These are phyloP conservation scores for Drosophila serrata DNA, from an alignment of 1,140 invertebrate genomes.

Conservation along the genomic window DNA sequence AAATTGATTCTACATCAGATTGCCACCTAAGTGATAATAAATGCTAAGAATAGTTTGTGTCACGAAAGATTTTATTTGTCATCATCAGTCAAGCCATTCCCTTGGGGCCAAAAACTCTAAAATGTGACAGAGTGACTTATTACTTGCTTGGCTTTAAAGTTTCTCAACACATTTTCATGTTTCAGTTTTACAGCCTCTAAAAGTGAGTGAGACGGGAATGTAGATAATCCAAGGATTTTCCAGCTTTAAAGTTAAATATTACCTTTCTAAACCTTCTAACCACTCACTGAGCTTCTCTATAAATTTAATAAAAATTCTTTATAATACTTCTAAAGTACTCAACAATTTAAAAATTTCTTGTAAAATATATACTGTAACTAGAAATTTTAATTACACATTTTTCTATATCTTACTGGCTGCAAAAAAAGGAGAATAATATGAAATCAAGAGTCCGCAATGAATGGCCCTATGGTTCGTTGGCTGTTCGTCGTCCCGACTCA, in stretches of 20 bases:
- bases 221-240: neutral
- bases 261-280: neutral
- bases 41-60: conserved; percentile 4
- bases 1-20: conserved; percentile 24
- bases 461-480: conserved; percentile 33
- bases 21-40: conserved; percentile 12
- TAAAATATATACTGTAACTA: conserved; percentile 10
- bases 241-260: neutral
- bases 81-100: neutral
- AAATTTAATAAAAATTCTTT: neutral
- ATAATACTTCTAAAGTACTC: fast-evolving
- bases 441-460: conserved; percentile 67
- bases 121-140: neutral
- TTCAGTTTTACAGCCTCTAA: neutral
- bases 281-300: neutral
- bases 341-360: neutral
- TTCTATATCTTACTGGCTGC: conserved; percentile 28
- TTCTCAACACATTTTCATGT: neutral
- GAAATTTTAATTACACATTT: conserved; percentile 55
- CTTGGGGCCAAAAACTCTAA: neutral
- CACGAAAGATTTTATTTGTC: conserved; percentile 5
- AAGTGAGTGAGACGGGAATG: neutral
- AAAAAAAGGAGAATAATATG: conserved; percentile 58
- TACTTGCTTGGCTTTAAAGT: neutral
- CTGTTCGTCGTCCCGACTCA: conserved; percentile 61